Percentiles rank a stretch among this genome's conserved stretches.
These are phyloP conservation scores for Heliconius melpomene DNA, from an alignment of 1,140 invertebrate species.

Conservation along the genomic window DNA sequence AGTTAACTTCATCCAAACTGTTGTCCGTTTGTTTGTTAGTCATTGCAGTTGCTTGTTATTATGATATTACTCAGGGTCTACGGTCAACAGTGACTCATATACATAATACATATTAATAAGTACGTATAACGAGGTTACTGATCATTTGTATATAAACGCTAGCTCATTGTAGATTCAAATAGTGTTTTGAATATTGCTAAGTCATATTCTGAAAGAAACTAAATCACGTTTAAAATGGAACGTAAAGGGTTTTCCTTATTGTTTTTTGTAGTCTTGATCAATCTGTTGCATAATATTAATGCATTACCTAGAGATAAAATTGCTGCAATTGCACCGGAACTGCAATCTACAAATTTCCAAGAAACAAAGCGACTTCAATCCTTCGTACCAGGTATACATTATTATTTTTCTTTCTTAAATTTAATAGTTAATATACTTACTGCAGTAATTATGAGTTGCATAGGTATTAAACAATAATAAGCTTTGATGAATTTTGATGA, in stretches of 20 bases:
- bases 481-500: background rate
- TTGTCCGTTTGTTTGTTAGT: background rate
- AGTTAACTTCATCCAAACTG: background rate
- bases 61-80: background rate
- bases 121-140: background rate
- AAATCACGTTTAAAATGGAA: slow-evolving; percentile 34
- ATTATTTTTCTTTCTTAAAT: background rate
- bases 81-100: slow-evolving; percentile 1
- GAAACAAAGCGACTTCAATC: background rate
- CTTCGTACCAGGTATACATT: background rate
- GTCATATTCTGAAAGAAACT: background rate
- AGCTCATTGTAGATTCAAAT: slow-evolving; percentile 34
- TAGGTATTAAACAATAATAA: too few relatives aligned
- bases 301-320: slow-evolving; percentile 47
- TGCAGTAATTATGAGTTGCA: too few relatives aligned
- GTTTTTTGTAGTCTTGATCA: slow-evolving; percentile 29
- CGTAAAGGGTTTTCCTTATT: slow-evolving; percentile 35
- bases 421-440: background rate
- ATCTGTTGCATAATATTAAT: slow-evolving; percentile 27
- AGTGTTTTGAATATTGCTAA: background rate
- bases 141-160: slow-evolving; percentile 22
- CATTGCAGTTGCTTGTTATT: slow-evolving; percentile 3
- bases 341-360: background rate
- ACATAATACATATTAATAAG: too few relatives aligned
- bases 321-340: slow-evolving; percentile 6